Conservation (phyloP, 2,113 vertebrate genomes). For the Pseudonaja textilis region DNA sequence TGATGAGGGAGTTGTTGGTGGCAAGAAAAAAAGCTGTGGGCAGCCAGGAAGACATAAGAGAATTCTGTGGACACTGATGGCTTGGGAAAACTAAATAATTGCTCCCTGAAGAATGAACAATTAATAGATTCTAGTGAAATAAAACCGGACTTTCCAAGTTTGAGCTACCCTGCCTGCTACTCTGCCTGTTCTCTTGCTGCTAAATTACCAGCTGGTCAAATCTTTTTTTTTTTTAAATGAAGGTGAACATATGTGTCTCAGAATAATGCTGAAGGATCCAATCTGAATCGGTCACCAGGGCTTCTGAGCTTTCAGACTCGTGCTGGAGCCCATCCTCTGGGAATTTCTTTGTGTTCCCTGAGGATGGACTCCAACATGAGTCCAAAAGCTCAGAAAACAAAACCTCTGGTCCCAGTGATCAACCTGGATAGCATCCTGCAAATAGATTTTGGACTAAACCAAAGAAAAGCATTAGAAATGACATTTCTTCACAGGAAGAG, state of each 20-base stretch:
- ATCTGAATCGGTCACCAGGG: not conserved
- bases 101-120: not conserved
- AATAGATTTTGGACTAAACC: not conserved
- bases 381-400: not conserved
- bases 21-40: not conserved
- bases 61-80: not conserved
- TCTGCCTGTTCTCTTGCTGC: not conserved
- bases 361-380: not conserved
- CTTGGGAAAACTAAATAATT: not conserved
- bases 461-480: too few relatives aligned
- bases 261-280: not conserved
- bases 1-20: not conserved
- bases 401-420: not conserved
- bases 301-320: not conserved
- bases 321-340: not conserved
- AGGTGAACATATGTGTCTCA: not conserved
- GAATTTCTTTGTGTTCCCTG: not conserved
- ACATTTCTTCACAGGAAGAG: not conserved
- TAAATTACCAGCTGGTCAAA: not conserved
- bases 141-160: not conserved
- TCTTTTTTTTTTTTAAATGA: not conserved
- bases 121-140: not conserved
- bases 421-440: not conserved
- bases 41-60: not conserved
- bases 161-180: not conserved